Evolutionary conservation across 2,113 vertebrate species (phyloP).

Genomic region (Melozone crissalis): DNA sequence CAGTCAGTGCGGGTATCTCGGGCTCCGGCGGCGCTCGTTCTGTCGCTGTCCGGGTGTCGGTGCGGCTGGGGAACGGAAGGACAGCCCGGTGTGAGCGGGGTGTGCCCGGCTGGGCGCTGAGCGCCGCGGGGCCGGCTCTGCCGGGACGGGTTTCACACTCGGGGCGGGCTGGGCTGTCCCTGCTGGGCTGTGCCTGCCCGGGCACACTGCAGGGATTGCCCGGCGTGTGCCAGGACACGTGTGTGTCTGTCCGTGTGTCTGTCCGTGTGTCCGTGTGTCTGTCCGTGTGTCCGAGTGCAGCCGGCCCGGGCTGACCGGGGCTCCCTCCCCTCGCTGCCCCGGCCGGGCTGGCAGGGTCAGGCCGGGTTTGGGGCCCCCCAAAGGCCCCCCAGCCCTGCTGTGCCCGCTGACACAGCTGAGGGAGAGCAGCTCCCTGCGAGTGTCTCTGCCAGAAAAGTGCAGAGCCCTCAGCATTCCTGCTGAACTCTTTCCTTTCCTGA

Average conservation of each 20-base stretch:
- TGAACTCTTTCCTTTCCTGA: slow-evolving; percentile 23
- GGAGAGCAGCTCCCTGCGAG: background rate
- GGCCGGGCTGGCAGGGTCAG: too few species aligned
- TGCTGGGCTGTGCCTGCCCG: background rate
- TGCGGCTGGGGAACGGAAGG: accelerated
- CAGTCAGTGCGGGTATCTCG: slow-evolving; percentile 46
- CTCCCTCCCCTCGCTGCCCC: accelerated
- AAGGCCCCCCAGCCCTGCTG: background rate
- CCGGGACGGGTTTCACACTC: background rate
- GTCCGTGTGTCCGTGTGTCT: background rate
- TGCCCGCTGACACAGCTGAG: background rate
- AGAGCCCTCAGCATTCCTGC: background rate
- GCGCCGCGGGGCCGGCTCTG: background rate
- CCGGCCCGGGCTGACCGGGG: accelerated
- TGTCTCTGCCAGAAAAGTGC: background rate
- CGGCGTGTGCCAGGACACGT: accelerated
- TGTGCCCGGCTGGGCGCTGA: background rate
- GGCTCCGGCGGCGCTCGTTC: background rate
- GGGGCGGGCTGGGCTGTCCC: background rate
- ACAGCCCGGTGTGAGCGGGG: background rate
- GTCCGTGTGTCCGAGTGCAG: background rate
- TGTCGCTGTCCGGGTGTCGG: slow-evolving; percentile 29
- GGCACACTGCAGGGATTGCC: background rate
- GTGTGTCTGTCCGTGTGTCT: background rate
- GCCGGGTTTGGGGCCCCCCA: background rate